phyloP scores from a whole-genome alignment of 2,113 vertebrate species.

The Tetrao urogallus region DNA sequence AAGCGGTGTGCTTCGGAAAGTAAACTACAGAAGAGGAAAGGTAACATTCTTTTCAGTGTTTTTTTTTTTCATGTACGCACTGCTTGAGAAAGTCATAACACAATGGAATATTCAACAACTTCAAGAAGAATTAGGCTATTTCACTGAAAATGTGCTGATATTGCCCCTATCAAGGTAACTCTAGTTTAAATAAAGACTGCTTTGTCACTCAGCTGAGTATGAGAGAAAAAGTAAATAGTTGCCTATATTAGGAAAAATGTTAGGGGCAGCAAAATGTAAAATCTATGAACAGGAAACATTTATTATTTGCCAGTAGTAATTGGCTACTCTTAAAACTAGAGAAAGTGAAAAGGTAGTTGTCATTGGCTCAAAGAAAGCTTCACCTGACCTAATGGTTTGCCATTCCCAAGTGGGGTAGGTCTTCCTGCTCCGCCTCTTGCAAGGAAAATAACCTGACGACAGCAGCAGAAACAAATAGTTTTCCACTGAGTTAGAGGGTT shows the following conservation, averaged over 20 bases:
- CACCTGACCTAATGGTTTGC: not conserved
- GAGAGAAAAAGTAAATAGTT: conserved; percentile 39
- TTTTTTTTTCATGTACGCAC: not conserved
- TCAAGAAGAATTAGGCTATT: not conserved
- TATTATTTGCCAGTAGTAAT: conserved; percentile 52
- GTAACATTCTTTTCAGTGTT: conserved; percentile 34
- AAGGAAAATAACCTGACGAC: not conserved
- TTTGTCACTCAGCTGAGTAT: not conserved
- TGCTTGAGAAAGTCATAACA: not conserved
- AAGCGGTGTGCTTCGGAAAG: conserved; percentile 57
- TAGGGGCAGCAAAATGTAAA: conserved; percentile 19
- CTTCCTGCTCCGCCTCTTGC: not conserved
- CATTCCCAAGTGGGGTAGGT: conserved; percentile 8
- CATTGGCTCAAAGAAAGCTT: conserved; percentile 18
- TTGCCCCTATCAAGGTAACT: not conserved
- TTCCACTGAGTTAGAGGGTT: not conserved
- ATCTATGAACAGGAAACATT: conserved; percentile 12
- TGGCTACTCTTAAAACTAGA: conserved; percentile 18
- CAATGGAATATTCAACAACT: not conserved
- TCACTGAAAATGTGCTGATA: not conserved
- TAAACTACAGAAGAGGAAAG: conserved; percentile 85
- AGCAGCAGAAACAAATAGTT: not conserved
- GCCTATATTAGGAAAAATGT: conserved; percentile 27
- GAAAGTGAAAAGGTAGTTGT: not conserved
- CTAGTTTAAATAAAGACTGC: conserved; percentile 26